A percentile compares a stretch with the other conserved stretches of the same genome.
Evolutionary conservation across 2,113 vertebrate genomes (phyloP).

Genomic region (Hemichromis elongatus): DNA sequence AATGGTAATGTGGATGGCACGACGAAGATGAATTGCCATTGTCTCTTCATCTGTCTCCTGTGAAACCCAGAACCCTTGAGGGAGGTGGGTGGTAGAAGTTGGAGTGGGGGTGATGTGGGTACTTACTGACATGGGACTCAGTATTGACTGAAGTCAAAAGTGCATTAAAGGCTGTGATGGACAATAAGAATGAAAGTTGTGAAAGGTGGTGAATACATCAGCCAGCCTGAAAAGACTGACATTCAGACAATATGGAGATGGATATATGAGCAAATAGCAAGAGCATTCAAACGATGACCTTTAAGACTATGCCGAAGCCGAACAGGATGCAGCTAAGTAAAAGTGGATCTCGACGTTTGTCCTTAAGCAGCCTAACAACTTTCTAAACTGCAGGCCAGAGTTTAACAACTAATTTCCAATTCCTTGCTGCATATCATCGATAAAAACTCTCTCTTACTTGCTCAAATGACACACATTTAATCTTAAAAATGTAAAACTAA

Average conservation of each 20-base stretch:
- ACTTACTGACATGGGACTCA: conserved; percentile 31
- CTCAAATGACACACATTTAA: background rate
- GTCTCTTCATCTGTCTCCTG: conserved; percentile 36
- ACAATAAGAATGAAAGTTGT: conserved; percentile 13
- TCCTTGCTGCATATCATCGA: background rate
- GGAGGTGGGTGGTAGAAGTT: background rate
- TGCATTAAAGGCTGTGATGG: conserved; percentile 47
- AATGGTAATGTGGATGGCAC: conserved; percentile 13
- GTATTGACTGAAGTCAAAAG: conserved; percentile 48
- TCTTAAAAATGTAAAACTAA: background rate
- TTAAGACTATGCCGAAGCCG: background rate
- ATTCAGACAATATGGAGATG: background rate
- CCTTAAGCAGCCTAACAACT: background rate
- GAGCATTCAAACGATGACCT: background rate
- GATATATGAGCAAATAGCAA: background rate
- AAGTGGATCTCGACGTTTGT: background rate
- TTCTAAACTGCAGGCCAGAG: background rate
- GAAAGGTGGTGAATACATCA: background rate
- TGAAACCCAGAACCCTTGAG: background rate
- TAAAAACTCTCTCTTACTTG: background rate
- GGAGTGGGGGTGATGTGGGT: background rate
- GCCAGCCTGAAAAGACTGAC: background rate
- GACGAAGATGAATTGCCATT: conserved; percentile 40
- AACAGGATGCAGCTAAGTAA: background rate
- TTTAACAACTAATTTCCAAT: background rate